A percentile compares a stretch with the other conserved stretches of the same genome.
These are phyloP conservation scores for Sphaerophoria taeniata DNA, from an alignment of 2,888 invertebrate species.

Conservation along the genomic window DNA sequence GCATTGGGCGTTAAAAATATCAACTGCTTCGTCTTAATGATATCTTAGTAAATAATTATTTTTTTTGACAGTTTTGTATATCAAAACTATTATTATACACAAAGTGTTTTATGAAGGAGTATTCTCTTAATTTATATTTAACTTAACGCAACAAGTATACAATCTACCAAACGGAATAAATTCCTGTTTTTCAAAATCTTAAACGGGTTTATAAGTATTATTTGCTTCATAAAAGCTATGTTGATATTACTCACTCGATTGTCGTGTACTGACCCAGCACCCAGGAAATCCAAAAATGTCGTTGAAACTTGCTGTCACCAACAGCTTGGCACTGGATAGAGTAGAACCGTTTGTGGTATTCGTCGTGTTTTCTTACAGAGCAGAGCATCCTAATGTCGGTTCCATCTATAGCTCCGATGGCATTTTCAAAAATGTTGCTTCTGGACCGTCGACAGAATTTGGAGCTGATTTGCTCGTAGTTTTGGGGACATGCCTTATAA, in stretches of 20 bases:
- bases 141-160: too few relatives aligned
- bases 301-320: background rate
- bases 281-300: constrained; percentile 1
- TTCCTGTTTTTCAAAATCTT: background rate
- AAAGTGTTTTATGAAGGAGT: too few relatives aligned
- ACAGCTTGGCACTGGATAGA: too few relatives aligned
- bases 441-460: background rate
- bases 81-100: too few relatives aligned
- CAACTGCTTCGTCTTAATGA: too few relatives aligned
- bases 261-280: too few relatives aligned
- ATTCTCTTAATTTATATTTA: too few relatives aligned
- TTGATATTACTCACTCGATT: background rate
- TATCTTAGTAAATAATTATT: too few relatives aligned
- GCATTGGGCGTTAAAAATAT: background rate
- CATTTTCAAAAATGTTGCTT: background rate
- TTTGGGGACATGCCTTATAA: too few relatives aligned
- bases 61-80: too few relatives aligned
- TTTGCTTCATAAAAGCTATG: too few relatives aligned
- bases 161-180: too few relatives aligned
- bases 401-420: constrained; percentile 1
- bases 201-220: background rate
- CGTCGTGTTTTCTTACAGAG: background rate
- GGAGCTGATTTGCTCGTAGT: background rate
- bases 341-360: background rate
- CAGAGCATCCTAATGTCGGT: background rate